phyloP scores from a whole-genome alignment of 2,797 vertebrate genomes.

The Orestias chungarensis region DNA sequence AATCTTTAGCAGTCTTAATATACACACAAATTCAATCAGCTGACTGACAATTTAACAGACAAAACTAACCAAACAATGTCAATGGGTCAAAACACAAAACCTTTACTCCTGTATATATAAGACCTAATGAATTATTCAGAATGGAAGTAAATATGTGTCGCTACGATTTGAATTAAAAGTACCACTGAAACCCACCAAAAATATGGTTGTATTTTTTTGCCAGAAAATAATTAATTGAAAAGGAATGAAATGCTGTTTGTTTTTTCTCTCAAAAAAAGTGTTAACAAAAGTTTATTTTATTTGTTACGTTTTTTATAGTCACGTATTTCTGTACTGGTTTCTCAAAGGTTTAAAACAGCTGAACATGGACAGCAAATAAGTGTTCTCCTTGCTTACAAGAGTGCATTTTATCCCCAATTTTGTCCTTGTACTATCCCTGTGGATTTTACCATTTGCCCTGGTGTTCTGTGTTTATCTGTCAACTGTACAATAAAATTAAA shows the following conservation, averaged over 20 bases:
- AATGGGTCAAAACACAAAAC: constrained; percentile 14
- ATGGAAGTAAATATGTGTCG: too few relatives aligned
- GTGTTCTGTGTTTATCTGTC: not conserved
- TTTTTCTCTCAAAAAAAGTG: too few relatives aligned
- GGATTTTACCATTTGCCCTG: not conserved
- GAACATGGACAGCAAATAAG: constrained; percentile 4
- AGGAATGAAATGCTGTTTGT: too few relatives aligned
- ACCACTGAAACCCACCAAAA: too few relatives aligned
- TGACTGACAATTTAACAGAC: constrained; percentile 31
- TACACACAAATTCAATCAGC: constrained; percentile 29
- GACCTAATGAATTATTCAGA: not conserved
- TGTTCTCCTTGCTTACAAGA: not conserved
- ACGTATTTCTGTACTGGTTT: too few relatives aligned
- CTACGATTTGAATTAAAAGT: too few relatives aligned
- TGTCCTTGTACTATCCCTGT: not conserved
- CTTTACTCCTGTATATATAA: not conserved
- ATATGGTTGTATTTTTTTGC: too few relatives aligned
- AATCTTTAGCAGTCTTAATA: constrained; percentile 53
- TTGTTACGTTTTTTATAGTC: too few relatives aligned
- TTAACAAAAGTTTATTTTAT: too few relatives aligned
- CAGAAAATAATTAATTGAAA: too few relatives aligned
- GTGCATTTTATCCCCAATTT: not conserved
- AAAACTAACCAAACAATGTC: constrained; percentile 9
- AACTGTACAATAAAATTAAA: not conserved
- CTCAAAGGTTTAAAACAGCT: not conserved